Evolutionary conservation across 2,113 vertebrate genomes (phyloP).

Genomic region (Prunella himalayana): DNA sequence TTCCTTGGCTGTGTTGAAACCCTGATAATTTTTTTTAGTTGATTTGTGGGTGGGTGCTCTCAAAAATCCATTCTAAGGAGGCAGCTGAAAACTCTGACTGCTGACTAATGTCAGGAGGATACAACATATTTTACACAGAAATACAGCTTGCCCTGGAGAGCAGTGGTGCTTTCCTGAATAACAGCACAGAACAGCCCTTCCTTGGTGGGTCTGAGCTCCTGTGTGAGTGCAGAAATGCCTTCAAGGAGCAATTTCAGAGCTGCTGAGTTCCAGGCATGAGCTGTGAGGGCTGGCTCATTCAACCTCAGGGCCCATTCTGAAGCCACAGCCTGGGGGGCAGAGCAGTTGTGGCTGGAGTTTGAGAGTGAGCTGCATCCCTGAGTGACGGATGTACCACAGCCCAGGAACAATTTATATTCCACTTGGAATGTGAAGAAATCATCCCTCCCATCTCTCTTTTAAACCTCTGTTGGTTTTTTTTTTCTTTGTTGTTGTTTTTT

Average conservation of each 20-base stretch:
- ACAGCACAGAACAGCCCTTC: not conserved
- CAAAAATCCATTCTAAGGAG: not conserved
- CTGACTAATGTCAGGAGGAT: not conserved
- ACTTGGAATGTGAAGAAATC: not conserved
- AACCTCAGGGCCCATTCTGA: not conserved
- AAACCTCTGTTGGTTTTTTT: accelerated
- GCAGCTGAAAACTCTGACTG: not conserved
- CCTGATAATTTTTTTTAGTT: not conserved
- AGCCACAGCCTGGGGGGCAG: not conserved
- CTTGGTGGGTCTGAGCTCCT: not conserved
- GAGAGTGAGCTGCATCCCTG: not conserved
- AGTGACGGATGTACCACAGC: not conserved
- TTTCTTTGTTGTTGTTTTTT: not conserved
- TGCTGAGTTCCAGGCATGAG: not conserved
- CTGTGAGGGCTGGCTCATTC: not conserved
- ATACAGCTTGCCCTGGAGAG: not conserved
- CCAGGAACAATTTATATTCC: not conserved
- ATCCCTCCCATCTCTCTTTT: not conserved
- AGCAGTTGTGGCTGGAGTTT: not conserved
- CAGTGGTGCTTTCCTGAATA: not conserved
- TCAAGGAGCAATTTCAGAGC: not conserved
- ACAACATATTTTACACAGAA: not conserved
- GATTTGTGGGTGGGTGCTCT: not conserved
- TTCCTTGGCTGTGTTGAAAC: not conserved
- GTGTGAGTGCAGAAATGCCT: not conserved